phyloP scores from a whole-genome alignment of 2,113 vertebrate species.

The Formicarius rufipectus region DNA sequence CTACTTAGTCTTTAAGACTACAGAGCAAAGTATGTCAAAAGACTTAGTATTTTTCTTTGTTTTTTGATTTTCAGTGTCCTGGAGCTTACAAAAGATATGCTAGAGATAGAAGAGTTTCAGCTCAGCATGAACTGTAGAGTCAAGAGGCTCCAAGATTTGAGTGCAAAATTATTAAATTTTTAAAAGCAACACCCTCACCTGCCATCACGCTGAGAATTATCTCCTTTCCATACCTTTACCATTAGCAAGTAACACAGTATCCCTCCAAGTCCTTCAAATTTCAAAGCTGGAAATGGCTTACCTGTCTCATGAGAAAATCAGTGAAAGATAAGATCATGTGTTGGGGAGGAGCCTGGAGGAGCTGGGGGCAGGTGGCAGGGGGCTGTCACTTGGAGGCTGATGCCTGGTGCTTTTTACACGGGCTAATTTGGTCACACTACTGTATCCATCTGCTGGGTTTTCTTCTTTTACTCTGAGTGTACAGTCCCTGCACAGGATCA shows the following conservation, averaged over 20 bases:
- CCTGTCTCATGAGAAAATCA: neutral
- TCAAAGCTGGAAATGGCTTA: neutral
- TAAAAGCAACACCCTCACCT: neutral
- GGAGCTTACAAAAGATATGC: neutral
- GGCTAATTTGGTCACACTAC: neutral
- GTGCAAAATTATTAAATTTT: neutral
- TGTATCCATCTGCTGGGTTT: neutral
- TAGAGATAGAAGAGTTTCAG: neutral
- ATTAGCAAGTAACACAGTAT: neutral
- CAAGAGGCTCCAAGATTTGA: neutral
- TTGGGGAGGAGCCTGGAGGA: neutral
- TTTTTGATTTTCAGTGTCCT: constrained; percentile 27
- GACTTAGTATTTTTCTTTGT: neutral
- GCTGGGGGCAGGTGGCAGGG: neutral
- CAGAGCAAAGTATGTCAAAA: neutral
- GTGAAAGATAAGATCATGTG: neutral
- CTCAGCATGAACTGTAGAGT: neutral
- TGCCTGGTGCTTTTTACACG: neutral
- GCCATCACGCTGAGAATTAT: neutral
- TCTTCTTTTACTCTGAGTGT: neutral
- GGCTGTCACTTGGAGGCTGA: neutral
- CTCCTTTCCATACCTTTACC: neutral
- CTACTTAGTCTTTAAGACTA: neutral
- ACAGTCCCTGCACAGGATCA: neutral
- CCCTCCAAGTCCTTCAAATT: neutral